Base-by-base conservation (phyloP, 2,797 vertebrate species). In the Halcyon chelicuti region DNA sequence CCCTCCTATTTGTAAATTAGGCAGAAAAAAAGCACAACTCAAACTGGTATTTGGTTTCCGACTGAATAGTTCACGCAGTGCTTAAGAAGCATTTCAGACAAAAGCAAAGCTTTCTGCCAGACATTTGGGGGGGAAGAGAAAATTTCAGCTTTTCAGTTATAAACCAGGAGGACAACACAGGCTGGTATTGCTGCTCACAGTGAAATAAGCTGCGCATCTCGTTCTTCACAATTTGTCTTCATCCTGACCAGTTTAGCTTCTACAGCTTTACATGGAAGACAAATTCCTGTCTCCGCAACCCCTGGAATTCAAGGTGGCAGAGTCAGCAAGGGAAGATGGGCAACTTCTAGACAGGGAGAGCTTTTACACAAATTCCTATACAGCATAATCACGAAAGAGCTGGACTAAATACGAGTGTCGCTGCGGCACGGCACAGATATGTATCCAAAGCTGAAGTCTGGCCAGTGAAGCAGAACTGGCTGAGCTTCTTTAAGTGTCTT, bases 41-140 rank as follows among this genome's bases (percentile, higher is more conserved):
- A 33, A 20, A 83, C 26, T 82, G 88, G 71, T 78, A 78, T 93
- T 95, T 93, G 54, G 89, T 81, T 96, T 91, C 66, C 58, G 79
- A 95, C 40, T 79, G 66, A 95, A 91, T 31, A 47, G 71, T 90
- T 94, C 8, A 14, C 68, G 60, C 89, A 76, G 90, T 37, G 55
- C 82, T 93, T 91, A 94, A 96, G 76, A 88, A 86, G 73, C 76
- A 81, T 35, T 94, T 94, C n/a, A 96, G 79, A 96, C 95, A 96
- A 97, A 97, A 94, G 96, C 85, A 67, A 94, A 94, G n/a, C 55
- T 76, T 94, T 84, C 87, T 94, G 95, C 96, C 96, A 96, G 94
- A 68, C 44, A n/a, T 76, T 60, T 72, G 89, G 93, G 75, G 78
- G 26, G 26, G 10, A 77, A 89, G 39, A 94, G 85, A 93, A 89